Evolutionary conservation across 1,140 invertebrate genomes (phyloP), one percentile per base, ranked within the genome.

Genomic region (Zaprionus inermis): DNA sequence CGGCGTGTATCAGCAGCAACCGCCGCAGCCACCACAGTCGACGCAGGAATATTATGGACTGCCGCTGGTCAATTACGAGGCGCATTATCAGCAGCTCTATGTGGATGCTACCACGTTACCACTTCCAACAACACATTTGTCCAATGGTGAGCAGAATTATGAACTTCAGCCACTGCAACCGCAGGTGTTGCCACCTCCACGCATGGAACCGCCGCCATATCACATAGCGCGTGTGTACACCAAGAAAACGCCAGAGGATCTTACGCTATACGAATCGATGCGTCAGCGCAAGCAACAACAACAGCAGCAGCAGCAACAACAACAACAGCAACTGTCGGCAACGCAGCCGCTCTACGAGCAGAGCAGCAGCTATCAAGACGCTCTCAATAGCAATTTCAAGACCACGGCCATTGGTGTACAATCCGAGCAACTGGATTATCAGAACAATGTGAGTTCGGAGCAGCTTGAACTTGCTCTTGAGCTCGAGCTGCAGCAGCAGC

Each of bases 161-260:
- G 85, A 89, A 20, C 28, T 90, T 55, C 85, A 89, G 44, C 72
- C 80, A n/a, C 36, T 90, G 18, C 64, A 73, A 32, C 78, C 55
- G 16, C 64, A 73, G 2, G 38, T 49, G 11, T 52, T 52, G 28
- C 75, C 81, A 3, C 72, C 80, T 6, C 84, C 84, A 5, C 85
- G 76, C 11, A 52, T 82, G 57, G 84, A 93, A 72, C 95, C 95
- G 9, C 95, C 95, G 2, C 95, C 95, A 1, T 96, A 95, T 92
- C 95, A 95, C 73, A 95, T 95, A 71, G 95, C 95, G 10, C 95
- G 95, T 5, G 94, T 93, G 5, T 95, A 95, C 81, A 95, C 95
- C 1, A 95, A 95, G 91, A 94, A 95, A 71, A 94, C 95, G 76
- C 93, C 78, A 81, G 94, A 76, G 93, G 91, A 91, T 72, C 72